phyloP scores from a whole-genome alignment of 2,113 vertebrate species.

The Aramus guarauna region DNA sequence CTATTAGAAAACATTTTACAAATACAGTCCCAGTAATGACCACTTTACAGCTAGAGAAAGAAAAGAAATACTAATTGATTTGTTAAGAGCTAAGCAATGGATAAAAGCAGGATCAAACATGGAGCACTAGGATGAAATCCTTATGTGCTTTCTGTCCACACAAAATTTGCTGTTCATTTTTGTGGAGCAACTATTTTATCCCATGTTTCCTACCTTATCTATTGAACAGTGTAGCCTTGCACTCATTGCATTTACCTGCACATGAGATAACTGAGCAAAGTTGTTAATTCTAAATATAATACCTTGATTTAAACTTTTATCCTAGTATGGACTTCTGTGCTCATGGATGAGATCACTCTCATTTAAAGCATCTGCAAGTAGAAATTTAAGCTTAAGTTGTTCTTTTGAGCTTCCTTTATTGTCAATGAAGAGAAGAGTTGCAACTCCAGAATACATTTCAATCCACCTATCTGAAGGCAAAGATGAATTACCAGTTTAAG shows the following conservation, averaged over 20 bases:
- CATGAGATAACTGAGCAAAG: not conserved
- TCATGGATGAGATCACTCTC: not conserved
- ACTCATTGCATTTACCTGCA: not conserved
- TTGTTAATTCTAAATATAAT: not conserved
- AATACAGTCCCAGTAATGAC: not conserved
- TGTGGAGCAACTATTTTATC: not conserved
- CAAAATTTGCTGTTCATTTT: not conserved
- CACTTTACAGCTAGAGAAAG: not conserved
- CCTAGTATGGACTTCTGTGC: not conserved
- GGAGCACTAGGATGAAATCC: not conserved
- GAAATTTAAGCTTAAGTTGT: not conserved
- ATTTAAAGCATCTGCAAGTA: not conserved
- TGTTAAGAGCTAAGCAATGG: not conserved
- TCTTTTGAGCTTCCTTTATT: not conserved
- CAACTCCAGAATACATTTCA: not conserved
- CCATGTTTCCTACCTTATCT: not conserved
- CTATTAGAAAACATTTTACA: not conserved
- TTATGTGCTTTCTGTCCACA: not conserved
- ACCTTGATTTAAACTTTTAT: not conserved
- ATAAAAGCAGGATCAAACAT: not conserved
- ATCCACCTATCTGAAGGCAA: not conserved
- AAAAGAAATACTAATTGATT: not conserved
- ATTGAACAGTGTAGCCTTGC: not conserved
- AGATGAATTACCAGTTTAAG: not conserved
- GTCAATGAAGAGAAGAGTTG: not conserved